Conservation (phyloP, 1,140 invertebrate genomes). For the Campoletis sonorensis region DNA sequence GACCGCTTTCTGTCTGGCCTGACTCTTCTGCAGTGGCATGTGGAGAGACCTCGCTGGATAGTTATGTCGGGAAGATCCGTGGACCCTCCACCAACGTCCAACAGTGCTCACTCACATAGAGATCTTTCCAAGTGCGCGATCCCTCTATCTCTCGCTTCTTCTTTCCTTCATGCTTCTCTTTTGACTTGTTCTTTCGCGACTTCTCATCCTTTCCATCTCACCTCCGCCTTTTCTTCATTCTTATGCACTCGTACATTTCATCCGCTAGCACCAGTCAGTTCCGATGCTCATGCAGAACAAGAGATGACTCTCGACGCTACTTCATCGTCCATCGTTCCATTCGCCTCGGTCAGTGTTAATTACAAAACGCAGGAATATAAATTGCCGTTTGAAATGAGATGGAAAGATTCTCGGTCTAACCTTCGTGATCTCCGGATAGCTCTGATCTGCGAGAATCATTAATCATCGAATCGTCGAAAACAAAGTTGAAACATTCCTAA, state of each 20-base stretch:
- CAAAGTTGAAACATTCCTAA: background rate
- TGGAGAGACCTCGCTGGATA: slow-evolving; percentile 61
- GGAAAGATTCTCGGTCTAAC: slow-evolving; percentile 20
- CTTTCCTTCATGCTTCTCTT: slow-evolving; percentile 59
- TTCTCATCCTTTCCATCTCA: slow-evolving; percentile 51
- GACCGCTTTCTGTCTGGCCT: slow-evolving; percentile 75
- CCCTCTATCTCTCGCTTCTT: slow-evolving; percentile 56
- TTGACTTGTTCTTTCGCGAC: slow-evolving; percentile 33
- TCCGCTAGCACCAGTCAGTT: slow-evolving; percentile 18
- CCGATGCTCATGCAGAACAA: slow-evolving; percentile 3
- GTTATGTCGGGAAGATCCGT: slow-evolving; percentile 29
- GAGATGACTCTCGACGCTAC: slow-evolving; percentile 35
- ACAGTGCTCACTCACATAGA: slow-evolving; percentile 48
- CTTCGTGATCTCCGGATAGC: background rate
- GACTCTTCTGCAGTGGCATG: slow-evolving; percentile 74
- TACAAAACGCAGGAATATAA: slow-evolving; percentile 73
- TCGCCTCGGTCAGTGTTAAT: slow-evolving; percentile 66
- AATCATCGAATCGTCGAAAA: background rate
- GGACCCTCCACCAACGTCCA: slow-evolving; percentile 51
- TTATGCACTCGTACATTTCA: slow-evolving; percentile 43
- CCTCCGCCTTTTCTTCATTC: slow-evolving; percentile 41
- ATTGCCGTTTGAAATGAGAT: slow-evolving; percentile 69
- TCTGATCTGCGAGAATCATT: background rate
- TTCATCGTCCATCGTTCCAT: slow-evolving; percentile 45
- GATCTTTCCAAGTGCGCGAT: slow-evolving; percentile 74